A percentile compares a stretch with the other conserved stretches of the same genome.
Conservation (phyloP, 1,140 invertebrate species). For the Ladona fulva region DNA sequence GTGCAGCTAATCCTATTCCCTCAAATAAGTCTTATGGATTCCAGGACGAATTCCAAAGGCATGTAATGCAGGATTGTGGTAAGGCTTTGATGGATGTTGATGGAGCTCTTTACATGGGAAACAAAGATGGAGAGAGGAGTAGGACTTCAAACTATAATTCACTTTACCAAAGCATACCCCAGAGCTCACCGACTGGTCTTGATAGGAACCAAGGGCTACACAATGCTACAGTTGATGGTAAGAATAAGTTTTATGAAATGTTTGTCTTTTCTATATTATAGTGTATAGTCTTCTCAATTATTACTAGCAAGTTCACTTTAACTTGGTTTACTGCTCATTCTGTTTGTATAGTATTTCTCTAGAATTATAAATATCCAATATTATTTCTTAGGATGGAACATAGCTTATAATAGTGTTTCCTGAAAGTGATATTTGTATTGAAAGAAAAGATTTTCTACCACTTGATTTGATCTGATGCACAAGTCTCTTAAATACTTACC, state of each 20-base stretch:
- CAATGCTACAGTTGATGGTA: neutral
- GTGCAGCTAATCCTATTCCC: neutral
- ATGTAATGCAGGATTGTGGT: slow-evolving; percentile 10
- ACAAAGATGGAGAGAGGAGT: neutral
- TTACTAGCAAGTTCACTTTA: too few species aligned
- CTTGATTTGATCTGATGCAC: too few species aligned
- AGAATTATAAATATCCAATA: too few species aligned
- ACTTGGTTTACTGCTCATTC: too few species aligned
- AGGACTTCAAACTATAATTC: neutral
- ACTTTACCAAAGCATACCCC: neutral
- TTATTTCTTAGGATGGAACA: too few species aligned
- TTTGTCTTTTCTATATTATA: too few species aligned
- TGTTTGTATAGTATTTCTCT: too few species aligned
- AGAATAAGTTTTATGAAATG: neutral
- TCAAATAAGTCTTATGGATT: neutral
- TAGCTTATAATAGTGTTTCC: too few species aligned
- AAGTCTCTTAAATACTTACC: too few species aligned
- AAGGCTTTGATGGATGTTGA: neutral
- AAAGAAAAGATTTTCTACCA: too few species aligned
- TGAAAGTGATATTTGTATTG: too few species aligned
- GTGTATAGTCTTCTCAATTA: too few species aligned
- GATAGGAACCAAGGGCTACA: neutral
- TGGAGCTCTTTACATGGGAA: neutral
- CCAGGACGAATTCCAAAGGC: slow-evolving; percentile 17
- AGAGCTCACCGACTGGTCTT: neutral